Percentiles rank a stretch among this genome's conserved stretches.
Conservation (phyloP, 2,888 invertebrate species). For the Beris morrisii region DNA sequence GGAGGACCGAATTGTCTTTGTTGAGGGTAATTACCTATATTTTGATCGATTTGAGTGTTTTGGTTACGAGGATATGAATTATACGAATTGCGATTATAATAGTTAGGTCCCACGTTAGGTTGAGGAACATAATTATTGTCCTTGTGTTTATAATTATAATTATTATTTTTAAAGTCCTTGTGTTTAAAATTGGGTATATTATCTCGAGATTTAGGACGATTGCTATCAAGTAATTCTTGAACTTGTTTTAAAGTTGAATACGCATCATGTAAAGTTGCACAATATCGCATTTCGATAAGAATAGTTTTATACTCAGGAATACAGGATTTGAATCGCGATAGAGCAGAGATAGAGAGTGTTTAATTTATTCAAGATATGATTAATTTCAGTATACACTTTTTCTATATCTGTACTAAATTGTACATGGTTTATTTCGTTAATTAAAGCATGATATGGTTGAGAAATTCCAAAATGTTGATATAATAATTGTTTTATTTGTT, state of each 20-base stretch:
- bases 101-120: no score
- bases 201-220: background rate
- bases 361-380: conserved; percentile 1
- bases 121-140: no score
- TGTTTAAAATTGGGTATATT: background rate
- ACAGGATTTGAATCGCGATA: conserved; percentile 11
- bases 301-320: conserved; percentile 18
- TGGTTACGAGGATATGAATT: no score
- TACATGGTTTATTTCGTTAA: conserved; percentile 12
- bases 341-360: conserved; percentile 4
- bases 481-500: conserved; percentile 8
- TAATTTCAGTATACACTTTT: background rate
- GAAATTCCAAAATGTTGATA: conserved; percentile 6
- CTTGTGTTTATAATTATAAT: no score
- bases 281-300: conserved; percentile 9
- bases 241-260: background rate
- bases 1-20: no score
- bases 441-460: conserved; percentile 6
- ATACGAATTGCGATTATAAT: no score
- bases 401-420: conserved; percentile 3
- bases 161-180: no score
- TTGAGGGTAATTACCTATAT: no score
- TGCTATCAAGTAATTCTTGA: conserved; percentile 10
- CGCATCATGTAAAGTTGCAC: background rate
- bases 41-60: background rate